phyloP scores from a whole-genome alignment of 2,113 vertebrate species.

The Chaenocephalus aceratus region DNA sequence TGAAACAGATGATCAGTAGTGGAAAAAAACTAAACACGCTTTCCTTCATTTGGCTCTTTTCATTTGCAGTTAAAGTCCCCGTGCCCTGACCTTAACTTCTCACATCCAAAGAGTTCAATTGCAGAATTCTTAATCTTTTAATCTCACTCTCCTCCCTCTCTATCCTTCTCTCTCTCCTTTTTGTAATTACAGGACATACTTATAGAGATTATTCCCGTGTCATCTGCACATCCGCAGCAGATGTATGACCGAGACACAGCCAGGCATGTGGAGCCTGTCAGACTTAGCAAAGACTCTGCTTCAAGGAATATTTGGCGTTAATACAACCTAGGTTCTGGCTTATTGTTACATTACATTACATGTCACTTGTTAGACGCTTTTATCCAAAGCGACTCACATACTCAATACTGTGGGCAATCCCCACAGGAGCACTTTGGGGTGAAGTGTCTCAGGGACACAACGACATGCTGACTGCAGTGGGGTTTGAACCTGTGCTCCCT shows the following conservation, averaged over 20 bases:
- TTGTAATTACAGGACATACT: constrained; percentile 80
- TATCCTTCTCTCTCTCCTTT: constrained; percentile 55
- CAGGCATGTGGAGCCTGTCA: constrained; percentile 12
- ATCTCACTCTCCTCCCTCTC: constrained; percentile 61
- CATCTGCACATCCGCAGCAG: constrained; percentile 74
- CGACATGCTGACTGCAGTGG: no score
- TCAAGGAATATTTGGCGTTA: constrained; percentile 10
- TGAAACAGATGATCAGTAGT: constrained; percentile 56
- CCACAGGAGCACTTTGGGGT: no score
- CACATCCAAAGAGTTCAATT: constrained; percentile 74
- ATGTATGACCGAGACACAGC: constrained; percentile 53
- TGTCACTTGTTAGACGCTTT: no score
- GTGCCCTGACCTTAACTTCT: constrained; percentile 58
- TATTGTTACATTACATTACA: neutral
- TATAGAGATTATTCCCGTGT: constrained; percentile 77
- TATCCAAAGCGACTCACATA: no score
- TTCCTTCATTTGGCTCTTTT: constrained; percentile 48
- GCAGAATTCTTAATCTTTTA: constrained; percentile 82
- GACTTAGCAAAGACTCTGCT: constrained; percentile 2
- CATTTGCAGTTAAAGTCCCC: constrained; percentile 56
- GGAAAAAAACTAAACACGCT: neutral
- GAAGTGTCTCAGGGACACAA: no score
- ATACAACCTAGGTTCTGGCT: neutral
- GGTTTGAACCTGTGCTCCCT: no score
- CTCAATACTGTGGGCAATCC: no score